These are phyloP conservation scores for Nematopogon swammerdamellus DNA, from an alignment of 2,888 invertebrate species.

Conservation along the genomic window DNA sequence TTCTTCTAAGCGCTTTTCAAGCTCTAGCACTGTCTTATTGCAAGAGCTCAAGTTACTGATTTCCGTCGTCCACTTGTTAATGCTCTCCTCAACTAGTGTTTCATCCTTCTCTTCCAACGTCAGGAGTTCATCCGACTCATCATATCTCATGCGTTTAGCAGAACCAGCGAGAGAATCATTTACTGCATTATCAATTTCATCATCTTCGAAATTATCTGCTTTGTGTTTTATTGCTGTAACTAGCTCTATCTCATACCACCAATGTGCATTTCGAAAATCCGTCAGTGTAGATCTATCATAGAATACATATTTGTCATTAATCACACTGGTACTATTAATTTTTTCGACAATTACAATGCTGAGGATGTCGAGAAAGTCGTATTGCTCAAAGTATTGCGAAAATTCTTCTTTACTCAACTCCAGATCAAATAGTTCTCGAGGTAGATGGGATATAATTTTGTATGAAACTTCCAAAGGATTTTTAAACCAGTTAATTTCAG, in stretches of 20 bases:
- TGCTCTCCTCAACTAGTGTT: conserved; percentile 32
- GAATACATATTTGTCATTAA: conserved; percentile 48
- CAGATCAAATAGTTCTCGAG: conserved; percentile 32
- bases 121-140: conserved; percentile 33
- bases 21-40: conserved; percentile 33
- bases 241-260: conserved; percentile 52
- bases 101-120: conserved; percentile 38
- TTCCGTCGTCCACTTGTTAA: conserved; percentile 27
- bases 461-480: conserved; percentile 44
- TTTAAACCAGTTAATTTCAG: conserved; percentile 45
- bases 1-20: conserved; percentile 45
- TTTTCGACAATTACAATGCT: conserved; percentile 55
- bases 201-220: conserved; percentile 26
- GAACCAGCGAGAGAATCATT: conserved; percentile 19
- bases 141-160: conserved; percentile 40
- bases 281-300: conserved; percentile 54
- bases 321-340: conserved; percentile 38
- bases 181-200: conserved; percentile 25
- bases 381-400: conserved; percentile 29
- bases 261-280: conserved; percentile 50
- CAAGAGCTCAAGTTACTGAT: conserved; percentile 31
- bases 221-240: conserved; percentile 33
- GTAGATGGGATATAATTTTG: conserved; percentile 40
- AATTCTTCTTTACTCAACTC: conserved; percentile 35
- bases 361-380: conserved; percentile 52